Conservation (phyloP, 2,113 vertebrate species). For the Lynx canadensis region DNA sequence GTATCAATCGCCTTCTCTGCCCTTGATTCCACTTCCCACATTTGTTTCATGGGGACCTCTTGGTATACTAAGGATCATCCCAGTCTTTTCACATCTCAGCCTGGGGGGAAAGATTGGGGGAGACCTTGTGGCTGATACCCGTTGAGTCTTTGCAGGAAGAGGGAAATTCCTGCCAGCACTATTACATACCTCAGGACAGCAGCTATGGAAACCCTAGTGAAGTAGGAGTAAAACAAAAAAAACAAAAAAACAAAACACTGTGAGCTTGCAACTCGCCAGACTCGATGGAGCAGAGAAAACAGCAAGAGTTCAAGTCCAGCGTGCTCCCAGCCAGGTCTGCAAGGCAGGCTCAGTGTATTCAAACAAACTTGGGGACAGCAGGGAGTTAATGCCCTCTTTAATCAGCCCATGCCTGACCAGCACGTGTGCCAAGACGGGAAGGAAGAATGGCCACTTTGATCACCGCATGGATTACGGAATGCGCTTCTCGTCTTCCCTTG, state of each 20-base stretch:
- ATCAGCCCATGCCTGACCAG: conserved; percentile 80
- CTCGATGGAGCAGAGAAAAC: conserved; percentile 64
- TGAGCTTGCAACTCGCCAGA: conserved; percentile 67
- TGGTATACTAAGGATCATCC: neutral
- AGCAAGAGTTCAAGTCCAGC: conserved; percentile 71
- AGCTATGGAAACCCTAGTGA: conserved; percentile 76
- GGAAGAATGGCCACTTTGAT: conserved; percentile 82
- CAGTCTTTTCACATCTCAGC: conserved; percentile 27
- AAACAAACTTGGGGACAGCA: conserved; percentile 77
- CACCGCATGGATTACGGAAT: conserved; percentile 78
- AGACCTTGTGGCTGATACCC: conserved; percentile 18
- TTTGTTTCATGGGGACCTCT: neutral
- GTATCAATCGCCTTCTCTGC: neutral
- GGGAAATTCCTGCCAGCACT: conserved; percentile 16
- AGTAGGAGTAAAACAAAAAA: neutral
- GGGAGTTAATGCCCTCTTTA: conserved; percentile 87
- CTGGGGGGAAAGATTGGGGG: neutral
- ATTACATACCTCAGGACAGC: conserved; percentile 58
- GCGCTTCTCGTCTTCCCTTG: conserved; percentile 74
- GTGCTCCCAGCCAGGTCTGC: conserved; percentile 64
- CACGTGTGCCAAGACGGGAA: conserved; percentile 75
- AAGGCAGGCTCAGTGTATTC: conserved; percentile 66
- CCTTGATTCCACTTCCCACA: neutral
- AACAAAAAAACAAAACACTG: neutral
- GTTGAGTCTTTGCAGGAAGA: conserved; percentile 7